Percentiles rank a stretch among this genome's conserved stretches.
These are phyloP conservation scores for Loris lydekkerianus DNA, from an alignment of 2,797 vertebrate species.

Conservation along the genomic window DNA sequence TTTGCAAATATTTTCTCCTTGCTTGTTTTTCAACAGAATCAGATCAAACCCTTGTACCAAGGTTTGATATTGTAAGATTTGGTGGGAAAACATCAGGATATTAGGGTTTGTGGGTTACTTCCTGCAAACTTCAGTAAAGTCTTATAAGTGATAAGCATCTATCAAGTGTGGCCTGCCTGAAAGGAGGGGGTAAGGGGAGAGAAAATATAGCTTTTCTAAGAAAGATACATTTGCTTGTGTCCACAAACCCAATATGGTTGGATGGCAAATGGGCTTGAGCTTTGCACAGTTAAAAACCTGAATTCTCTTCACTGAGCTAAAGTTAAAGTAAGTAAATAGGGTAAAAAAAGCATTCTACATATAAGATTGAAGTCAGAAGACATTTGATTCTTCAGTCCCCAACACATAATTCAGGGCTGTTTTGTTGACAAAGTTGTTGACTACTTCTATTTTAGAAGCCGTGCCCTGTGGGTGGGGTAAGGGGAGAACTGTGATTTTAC, in stretches of 20 bases:
- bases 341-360: not conserved
- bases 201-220: conserved; percentile 24
- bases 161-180: not conserved
- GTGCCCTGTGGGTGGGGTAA: not conserved
- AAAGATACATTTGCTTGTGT: not conserved
- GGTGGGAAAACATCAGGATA: not conserved
- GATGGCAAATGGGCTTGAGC: not conserved
- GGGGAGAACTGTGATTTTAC: not conserved
- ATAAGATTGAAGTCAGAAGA: not conserved
- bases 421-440: not conserved
- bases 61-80: not conserved
- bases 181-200: not conserved
- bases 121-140: not conserved
- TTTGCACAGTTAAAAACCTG: not conserved
- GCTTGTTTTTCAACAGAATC: conserved; percentile 6
- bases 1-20: conserved; percentile 19
- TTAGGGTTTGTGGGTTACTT: not conserved
- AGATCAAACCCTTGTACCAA: not conserved
- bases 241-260: not conserved
- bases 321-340: not conserved
- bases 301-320: not conserved
- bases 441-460: not conserved
- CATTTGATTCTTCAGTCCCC: not conserved
- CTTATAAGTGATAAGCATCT: not conserved
- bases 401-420: not conserved